These are phyloP conservation scores for Andrena bucephala DNA, from an alignment of 2,888 invertebrate species.

Conservation along the genomic window DNA sequence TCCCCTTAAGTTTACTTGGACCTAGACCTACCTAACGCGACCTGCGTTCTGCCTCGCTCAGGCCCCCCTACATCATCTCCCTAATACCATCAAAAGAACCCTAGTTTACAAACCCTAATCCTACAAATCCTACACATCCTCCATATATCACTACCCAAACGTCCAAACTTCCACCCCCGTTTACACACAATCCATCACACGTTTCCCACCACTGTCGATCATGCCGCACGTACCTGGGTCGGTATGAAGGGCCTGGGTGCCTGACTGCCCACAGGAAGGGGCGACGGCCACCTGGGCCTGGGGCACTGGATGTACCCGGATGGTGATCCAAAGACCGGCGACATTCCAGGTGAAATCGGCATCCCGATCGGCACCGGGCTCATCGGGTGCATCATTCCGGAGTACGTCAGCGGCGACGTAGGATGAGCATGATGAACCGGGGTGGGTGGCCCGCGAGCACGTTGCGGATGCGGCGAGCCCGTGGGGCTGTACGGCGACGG, in stretches of 20 bases:
- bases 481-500: conserved; percentile 92
- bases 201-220: background rate
- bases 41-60: no score
- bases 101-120: no score
- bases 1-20: no score
- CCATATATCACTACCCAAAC: no score
- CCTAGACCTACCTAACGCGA: no score
- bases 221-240: conserved; percentile 77
- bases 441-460: conserved; percentile 67
- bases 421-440: conserved; percentile 79
- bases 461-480: conserved; percentile 85
- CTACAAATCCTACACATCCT: no score
- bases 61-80: no score
- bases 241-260: conserved; percentile 86
- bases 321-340: conserved; percentile 85
- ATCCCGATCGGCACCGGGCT: conserved; percentile 87
- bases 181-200: no score
- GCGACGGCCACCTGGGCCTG: conserved; percentile 88
- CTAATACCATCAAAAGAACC: no score
- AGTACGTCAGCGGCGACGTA: conserved; percentile 87
- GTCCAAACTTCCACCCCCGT: background rate
- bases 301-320: conserved; percentile 88
- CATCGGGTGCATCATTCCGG: conserved; percentile 83
- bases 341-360: conserved; percentile 89
- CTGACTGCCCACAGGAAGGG: conserved; percentile 84